These are phyloP conservation scores for Augochlorella aurata DNA, from an alignment of 2,888 invertebrate genomes.

Conservation along the genomic window DNA sequence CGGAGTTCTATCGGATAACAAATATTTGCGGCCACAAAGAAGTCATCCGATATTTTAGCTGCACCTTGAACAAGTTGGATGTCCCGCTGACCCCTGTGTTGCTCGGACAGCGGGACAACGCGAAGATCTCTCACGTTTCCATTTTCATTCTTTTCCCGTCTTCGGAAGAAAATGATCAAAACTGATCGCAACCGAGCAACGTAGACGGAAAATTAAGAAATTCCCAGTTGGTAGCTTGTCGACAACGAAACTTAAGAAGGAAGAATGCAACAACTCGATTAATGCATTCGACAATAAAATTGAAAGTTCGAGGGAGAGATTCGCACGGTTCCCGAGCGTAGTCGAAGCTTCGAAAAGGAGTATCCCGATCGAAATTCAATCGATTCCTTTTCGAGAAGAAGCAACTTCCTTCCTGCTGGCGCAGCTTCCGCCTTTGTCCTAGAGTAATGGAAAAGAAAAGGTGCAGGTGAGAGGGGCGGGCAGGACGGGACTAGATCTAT, in stretches of 20 bases:
- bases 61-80: slow-evolving; percentile 9
- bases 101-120: slow-evolving; percentile 17
- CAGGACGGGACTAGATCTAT: slow-evolving; percentile 61
- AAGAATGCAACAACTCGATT: not conserved
- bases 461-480: slow-evolving; percentile 55
- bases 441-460: slow-evolving; percentile 60
- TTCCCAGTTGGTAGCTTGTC: too few relatives aligned
- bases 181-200: not conserved
- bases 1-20: not conserved
- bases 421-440: slow-evolving; percentile 58
- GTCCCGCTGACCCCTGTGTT: slow-evolving; percentile 18
- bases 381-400: slow-evolving; percentile 54
- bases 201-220: too few relatives aligned
- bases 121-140: not conserved
- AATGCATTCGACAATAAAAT: not conserved
- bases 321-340: not conserved
- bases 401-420: slow-evolving; percentile 54
- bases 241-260: too few relatives aligned
- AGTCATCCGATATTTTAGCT: slow-evolving; percentile 43
- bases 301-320: not conserved
- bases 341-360: not conserved
- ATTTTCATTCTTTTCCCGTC: not conserved
- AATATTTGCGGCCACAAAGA: slow-evolving; percentile 25
- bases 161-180: too few relatives aligned
- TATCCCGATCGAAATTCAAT: slow-evolving; percentile 67